Conservation (phyloP, 2,888 invertebrate species). For the Boloria selene region DNA sequence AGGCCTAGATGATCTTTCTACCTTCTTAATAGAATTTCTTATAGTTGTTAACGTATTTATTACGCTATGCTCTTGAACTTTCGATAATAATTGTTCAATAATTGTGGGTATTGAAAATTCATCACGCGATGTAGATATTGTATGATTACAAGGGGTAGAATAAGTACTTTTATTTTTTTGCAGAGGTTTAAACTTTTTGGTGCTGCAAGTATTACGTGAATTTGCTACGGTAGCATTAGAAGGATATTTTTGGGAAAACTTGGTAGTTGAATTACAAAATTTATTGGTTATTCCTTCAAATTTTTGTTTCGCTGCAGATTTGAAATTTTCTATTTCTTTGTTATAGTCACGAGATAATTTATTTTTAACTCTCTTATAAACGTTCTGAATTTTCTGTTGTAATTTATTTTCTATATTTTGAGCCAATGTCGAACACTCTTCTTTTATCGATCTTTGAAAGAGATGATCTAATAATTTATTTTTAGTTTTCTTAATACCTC, state of each 20-base stretch:
- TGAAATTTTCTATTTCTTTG: constrained; percentile 46
- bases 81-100: constrained; percentile 56
- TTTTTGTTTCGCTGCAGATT: constrained; percentile 42
- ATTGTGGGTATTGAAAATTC: constrained; percentile 56
- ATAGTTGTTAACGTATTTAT: constrained; percentile 49
- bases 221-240: constrained; percentile 12
- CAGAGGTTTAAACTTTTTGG: constrained; percentile 13
- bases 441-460: constrained; percentile 47
- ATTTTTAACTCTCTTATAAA: constrained; percentile 53
- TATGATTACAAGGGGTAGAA: constrained; percentile 19
- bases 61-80: constrained; percentile 53
- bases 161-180: constrained; percentile 25
- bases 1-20: constrained; percentile 19
- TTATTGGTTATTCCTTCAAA: constrained; percentile 25
- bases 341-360: constrained; percentile 48
- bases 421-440: constrained; percentile 48
- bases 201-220: constrained; percentile 22
- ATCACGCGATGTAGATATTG: constrained; percentile 45
- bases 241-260: constrained; percentile 3
- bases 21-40: constrained; percentile 4
- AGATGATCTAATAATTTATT: constrained; percentile 35
- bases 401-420: constrained; percentile 50
- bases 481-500: constrained; percentile 12
- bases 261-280: constrained; percentile 23
- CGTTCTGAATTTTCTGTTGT: constrained; percentile 52